These are phyloP conservation scores for Mythimna pallens DNA, from an alignment of 2,888 invertebrate genomes.

Conservation along the genomic window DNA sequence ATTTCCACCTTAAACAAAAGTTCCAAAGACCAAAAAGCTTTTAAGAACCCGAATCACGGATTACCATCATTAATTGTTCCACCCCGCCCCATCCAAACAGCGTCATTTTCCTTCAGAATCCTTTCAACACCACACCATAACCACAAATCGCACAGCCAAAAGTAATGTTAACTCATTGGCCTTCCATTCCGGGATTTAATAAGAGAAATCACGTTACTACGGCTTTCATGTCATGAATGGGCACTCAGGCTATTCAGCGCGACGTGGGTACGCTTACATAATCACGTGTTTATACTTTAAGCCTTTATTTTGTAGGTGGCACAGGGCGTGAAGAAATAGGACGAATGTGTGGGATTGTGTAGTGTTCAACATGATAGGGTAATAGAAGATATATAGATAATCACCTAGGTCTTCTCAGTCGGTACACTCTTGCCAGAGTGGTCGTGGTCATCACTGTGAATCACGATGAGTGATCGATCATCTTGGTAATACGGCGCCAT, in stretches of 20 bases:
- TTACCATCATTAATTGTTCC: neutral
- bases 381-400: too few species aligned
- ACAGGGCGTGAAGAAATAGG: neutral
- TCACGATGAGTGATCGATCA: too few species aligned
- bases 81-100: neutral
- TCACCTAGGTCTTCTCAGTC: too few species aligned
- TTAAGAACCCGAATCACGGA: neutral
- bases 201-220: constrained; percentile 53
- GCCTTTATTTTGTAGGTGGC: constrained; percentile 15
- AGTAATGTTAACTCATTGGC: constrained; percentile 49
- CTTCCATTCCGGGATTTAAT: constrained; percentile 40
- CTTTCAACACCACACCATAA: neutral
- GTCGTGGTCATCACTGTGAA: too few species aligned
- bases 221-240: constrained; percentile 61
- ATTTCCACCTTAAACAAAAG: too few species aligned
- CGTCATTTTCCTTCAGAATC: neutral
- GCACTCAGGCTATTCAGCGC: constrained; percentile 59
- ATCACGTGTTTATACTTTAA: constrained; percentile 43
- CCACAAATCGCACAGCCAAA: constrained; percentile 21
- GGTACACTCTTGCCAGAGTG: too few species aligned
- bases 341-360: neutral
- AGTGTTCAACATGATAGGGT: neutral
- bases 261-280: constrained; percentile 36
- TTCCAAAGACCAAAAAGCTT: neutral
- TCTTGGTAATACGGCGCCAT: too few species aligned